Percentiles rank a stretch among this genome's conserved stretches.
phyloP scores from a whole-genome alignment of 2,888 invertebrate species.

The Athripsodes cinereus region DNA sequence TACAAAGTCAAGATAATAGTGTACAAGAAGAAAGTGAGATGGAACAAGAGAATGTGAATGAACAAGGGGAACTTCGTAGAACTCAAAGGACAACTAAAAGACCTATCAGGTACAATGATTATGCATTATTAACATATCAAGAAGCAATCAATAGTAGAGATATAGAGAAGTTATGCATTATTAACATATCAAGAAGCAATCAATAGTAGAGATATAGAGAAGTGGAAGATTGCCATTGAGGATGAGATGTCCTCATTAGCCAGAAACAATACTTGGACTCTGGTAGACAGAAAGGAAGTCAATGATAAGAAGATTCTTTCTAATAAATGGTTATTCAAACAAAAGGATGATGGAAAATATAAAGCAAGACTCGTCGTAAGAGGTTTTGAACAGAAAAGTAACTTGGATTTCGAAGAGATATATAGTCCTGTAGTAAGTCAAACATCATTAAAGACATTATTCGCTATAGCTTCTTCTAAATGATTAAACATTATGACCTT shows the following conservation, averaged over 20 bases:
- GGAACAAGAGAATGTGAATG: not conserved
- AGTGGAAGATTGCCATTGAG: not conserved
- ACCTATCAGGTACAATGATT: not conserved
- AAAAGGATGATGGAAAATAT: slow-evolving; percentile 1
- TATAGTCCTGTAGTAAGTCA: not conserved
- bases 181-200: slow-evolving; percentile 4
- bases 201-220: not conserved
- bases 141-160: too few species aligned
- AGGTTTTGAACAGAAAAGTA: not conserved
- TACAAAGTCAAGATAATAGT: not conserved
- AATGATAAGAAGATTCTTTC: not conserved
- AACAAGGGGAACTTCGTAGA: not conserved
- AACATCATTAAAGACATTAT: not conserved
- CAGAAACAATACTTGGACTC: not conserved
- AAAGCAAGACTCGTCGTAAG: not conserved
- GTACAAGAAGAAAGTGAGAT: not conserved
- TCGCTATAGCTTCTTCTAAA: not conserved
- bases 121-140: not conserved
- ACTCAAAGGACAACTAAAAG: not conserved
- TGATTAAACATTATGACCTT: not conserved
- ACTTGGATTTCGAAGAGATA: not conserved
- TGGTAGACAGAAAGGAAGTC: not conserved
- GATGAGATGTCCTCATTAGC: not conserved
- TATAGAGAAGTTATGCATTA: too few species aligned
- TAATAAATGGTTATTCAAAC: not conserved